Base-by-base conservation (phyloP, 64 coral and sea anemone species). In the Montipora foliosa region DNA sequence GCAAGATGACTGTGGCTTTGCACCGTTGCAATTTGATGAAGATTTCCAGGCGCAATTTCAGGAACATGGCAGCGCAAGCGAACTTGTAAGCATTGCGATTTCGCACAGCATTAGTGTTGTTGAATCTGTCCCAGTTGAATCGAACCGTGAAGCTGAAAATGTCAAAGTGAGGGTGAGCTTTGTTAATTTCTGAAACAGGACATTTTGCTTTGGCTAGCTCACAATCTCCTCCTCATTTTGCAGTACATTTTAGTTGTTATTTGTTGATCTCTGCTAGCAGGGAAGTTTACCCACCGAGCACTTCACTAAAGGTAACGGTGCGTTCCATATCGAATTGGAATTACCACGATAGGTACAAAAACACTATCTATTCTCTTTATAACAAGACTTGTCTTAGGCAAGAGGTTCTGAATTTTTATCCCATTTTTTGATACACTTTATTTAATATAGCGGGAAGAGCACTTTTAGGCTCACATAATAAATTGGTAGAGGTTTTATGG, bases 41-140 rank as follows among this genome's bases (percentile, higher is more conserved):
- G 71, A 74, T 74, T 37, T 74, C 20, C 71, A 74, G n/a, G 71
- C 6, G n/a, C 71, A 74, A 74, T 74, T 74, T 74, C 71, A 19
- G 22, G 71, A 74, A 74, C 71, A 74, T 74, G 71, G 71, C 71
- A n/a, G 71, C 71, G 22, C 5, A 74, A 74, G 71, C 0, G 22
- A 74, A 74, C 11, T 22, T 74, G 71, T 74, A 74, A 74, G 24
- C 71, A 74, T 74, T 74, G 24, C n/a, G 71, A 74, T 74, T 74
- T 74, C n/a, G 71, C 71, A 74, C 71, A 44, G 71, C 71, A 74
- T 74, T 74, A 22, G 71, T 74, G 71, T 25, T 24, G 71, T 74
- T 74, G 71, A 74, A 74, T 74, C 71, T 74, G n/a, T 74, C 71
- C 71, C 71, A 74, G 71, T 74, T 74, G 71, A 37, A 25, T 74